Evolutionary conservation across 2,888 invertebrate genomes (phyloP), one percentile per base, ranked within the genome.

Genomic region (Leptinotarsa juncta): DNA sequence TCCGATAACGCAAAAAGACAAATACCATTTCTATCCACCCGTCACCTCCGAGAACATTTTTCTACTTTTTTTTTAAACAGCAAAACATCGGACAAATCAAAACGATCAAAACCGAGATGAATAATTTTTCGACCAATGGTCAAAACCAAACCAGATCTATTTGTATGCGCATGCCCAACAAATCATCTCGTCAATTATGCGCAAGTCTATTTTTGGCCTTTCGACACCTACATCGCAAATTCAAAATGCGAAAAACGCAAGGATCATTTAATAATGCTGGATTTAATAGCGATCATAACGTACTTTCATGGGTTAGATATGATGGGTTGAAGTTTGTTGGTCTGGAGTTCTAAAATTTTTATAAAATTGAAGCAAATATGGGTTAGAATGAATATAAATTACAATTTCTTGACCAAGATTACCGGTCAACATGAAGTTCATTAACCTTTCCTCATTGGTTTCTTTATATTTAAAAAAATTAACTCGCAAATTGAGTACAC

Each of bases 1-100:
- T 42, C n/a, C 62, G 16, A 42, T 42, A 62, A 42, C 26, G 32
- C 42, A 26, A 62, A 62, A 62, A 57, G 20, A 62, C 62, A 42
- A 62, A 62, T 15, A 32, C 5, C 16, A 62, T 32, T 62, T 2
- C n/a, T 16, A 62, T 16, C 62, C 62, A 62, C 32, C 32, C 42
- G 32, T 62, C 62, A 62, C 32, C 42, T 42, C 62, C 42, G n/a
- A 7, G 1, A 12, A 42, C 32, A 16, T 62, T 62, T 62, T 62
- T 18, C 16, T 18, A 26, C 3, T 62, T 62, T 62, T 62, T 60
- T 20, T 26, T n/a, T 1, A n/a, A 32, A 62, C 62, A 57, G 14
- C 62, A 62, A 62, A 62, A 62, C 62, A n/a, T 15, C 42, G 62
- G 62, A n/a, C 62, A 62, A 62, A 62, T 62, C 62, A 62, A 32